Evolutionary conservation across 1,140 invertebrate genomes (phyloP).

Genomic region (Antheraea pernyi): DNA sequence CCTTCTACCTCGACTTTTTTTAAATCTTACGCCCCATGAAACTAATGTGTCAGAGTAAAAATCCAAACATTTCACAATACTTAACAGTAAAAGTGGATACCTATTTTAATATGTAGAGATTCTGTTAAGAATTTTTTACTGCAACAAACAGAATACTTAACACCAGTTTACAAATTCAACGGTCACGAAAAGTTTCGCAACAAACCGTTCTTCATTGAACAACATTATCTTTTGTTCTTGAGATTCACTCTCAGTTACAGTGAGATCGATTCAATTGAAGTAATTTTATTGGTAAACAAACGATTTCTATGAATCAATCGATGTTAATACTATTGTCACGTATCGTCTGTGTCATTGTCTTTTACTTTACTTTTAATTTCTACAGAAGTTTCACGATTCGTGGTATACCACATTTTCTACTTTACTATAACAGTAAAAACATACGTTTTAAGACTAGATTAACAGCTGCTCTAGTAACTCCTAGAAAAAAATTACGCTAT

Average conservation of each 20-base stretch:
- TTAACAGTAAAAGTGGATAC: slow-evolving; percentile 15
- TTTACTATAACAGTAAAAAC: too few species aligned
- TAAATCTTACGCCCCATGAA: background rate
- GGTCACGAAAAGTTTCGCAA: slow-evolving; percentile 39
- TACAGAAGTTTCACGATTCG: too few species aligned
- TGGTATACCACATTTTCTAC: too few species aligned
- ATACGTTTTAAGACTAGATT: too few species aligned
- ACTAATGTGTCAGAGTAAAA: background rate
- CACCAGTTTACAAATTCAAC: slow-evolving; percentile 37
- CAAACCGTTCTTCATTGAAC: slow-evolving; percentile 13
- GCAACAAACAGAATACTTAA: slow-evolving; percentile 51
- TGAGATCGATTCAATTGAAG: background rate
- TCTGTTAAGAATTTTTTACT: slow-evolving; percentile 6
- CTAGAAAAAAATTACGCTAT: too few species aligned
- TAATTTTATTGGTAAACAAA: background rate
- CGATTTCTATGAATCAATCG: background rate
- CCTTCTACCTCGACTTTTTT: too few species aligned
- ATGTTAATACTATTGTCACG: background rate
- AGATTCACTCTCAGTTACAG: background rate
- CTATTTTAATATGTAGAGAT: slow-evolving; percentile 17
- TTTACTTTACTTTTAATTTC: background rate
- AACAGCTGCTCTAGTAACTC: too few species aligned
- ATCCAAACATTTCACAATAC: slow-evolving; percentile 8
- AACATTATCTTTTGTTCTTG: slow-evolving; percentile 26
- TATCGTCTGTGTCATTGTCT: background rate